Evolutionary conservation across 1,140 invertebrate genomes (phyloP), one percentile per base, ranked within the genome.

Genomic region (Pachypeltis micranthus): DNA sequence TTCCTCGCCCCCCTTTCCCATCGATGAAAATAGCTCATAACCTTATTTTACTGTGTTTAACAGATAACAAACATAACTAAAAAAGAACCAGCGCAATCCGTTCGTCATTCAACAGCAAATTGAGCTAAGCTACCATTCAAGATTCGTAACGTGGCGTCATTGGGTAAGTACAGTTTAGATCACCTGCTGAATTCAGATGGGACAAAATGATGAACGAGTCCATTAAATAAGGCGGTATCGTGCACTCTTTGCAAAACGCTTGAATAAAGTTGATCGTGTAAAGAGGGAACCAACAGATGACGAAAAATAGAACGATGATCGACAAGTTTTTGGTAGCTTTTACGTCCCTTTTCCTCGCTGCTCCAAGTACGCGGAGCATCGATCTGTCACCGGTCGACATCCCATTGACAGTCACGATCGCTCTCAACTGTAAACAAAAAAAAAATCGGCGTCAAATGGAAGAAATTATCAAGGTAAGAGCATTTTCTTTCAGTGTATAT

Each of bases 251-350:
- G 68, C 84, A 87, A 71, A 92, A 92, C 0, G 89, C 89, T 71
- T 88, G 82, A 19, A 93, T 80, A 68, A 88, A 91, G 73, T 95
- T 94, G 65, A 93, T 89, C 25, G 90, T 93, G 75, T 94, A 93
- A 1, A 95, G 77, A 0, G 91, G 91, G 57, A 94, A 88, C 91
- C 91, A 95, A 71, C 90, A 93, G 54, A 93, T 79, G 74, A 93
- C 90, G 76, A 95, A 95, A 75, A 93, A 93, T 31, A 89, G 75
- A 1, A 95, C 91, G 58, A 95, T 93, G 63, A 92, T 86, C 44
- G 88, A 88, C 0, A 95, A 79, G 73, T 91, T 94, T 70, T 93
- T 89, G 0, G 91, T 92, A 4, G 90, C 90, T 75, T 93, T 92
- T 1, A 92, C 88, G 72, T 94, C 91, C n/a, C 88, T 78, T 67